These are phyloP conservation scores for Theretra japonica DNA, from an alignment of 2,888 invertebrate species.

Conservation along the genomic window DNA sequence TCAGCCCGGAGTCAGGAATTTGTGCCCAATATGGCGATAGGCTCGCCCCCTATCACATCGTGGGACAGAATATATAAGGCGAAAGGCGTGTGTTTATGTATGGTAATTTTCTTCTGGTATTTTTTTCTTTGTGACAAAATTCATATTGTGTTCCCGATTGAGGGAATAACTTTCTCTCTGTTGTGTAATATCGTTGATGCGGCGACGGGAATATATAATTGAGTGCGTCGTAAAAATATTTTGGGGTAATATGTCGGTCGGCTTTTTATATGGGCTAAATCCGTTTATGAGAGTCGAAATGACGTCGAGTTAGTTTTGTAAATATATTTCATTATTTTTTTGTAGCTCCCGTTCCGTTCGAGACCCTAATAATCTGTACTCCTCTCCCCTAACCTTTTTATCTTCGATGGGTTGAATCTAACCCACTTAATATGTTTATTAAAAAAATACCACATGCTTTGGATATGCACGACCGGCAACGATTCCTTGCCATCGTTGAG, in stretches of 20 bases:
- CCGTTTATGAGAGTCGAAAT: constrained; percentile 14
- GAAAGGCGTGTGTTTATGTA: no score
- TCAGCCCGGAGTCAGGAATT: no score
- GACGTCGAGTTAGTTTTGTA: neutral
- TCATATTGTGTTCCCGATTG: constrained; percentile 1
- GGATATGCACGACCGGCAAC: no score
- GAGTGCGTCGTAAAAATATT: constrained; percentile 21
- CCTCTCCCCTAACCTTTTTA: no score
- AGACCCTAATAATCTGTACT: neutral
- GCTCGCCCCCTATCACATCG: no score
- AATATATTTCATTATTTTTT: neutral
- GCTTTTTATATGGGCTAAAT: neutral
- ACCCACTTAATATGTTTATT: no score
- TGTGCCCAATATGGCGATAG: no score
- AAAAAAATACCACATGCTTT: no score
- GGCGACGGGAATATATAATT: neutral
- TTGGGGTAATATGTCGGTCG: constrained; percentile 6
- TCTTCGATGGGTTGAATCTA: no score
- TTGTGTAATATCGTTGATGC: constrained; percentile 35
- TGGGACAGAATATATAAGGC: no score
- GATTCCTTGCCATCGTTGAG: no score
- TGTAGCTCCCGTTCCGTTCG: neutral
- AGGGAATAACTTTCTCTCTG: neutral
- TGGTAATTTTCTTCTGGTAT: constrained; percentile 37
- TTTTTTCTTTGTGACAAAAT: constrained; percentile 13